A percentile compares a stretch with the other conserved stretches of the same genome.
Conservation (phyloP, 1,140 invertebrate genomes). For the Drosophila nasuta region DNA sequence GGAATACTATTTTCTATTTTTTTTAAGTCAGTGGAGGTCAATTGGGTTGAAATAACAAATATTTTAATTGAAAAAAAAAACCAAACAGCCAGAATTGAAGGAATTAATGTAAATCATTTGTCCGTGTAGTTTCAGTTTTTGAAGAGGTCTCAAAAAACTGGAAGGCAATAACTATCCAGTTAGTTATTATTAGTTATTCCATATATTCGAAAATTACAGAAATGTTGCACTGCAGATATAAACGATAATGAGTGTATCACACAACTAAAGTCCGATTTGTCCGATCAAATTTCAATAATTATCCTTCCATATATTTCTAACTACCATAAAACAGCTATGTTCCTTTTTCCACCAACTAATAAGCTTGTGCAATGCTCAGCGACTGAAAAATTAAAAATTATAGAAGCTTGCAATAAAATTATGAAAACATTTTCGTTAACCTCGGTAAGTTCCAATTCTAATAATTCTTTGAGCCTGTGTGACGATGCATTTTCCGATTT, state of each 20-base stretch:
- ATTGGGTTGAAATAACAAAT: slow-evolving; percentile 6
- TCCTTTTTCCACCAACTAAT: slow-evolving; percentile 28
- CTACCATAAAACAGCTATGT: slow-evolving; percentile 35
- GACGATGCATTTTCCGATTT: slow-evolving; percentile 7
- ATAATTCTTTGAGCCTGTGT: not conserved
- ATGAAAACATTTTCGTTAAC: slow-evolving; percentile 11
- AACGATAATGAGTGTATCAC: slow-evolving; percentile 1
- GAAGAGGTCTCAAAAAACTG: too few relatives aligned
- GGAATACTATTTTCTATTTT: slow-evolving; percentile 38
- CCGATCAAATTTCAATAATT: not conserved
- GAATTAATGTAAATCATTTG: slow-evolving; percentile 21
- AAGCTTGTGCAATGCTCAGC: slow-evolving; percentile 26
- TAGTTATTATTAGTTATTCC: slow-evolving; percentile 7
- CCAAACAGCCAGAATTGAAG: slow-evolving; percentile 21
- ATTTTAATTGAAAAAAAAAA: not conserved
- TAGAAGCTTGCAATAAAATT: not conserved
- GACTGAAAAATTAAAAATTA: slow-evolving; percentile 1
- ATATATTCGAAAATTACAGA: slow-evolving; percentile 31
- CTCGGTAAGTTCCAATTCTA: not conserved
- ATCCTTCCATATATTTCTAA: slow-evolving; percentile 15
- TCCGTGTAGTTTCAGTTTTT: not conserved
- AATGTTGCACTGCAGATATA: slow-evolving; percentile 18
- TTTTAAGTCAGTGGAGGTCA: not conserved
- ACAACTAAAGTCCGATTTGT: too few relatives aligned
- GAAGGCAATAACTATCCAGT: slow-evolving; percentile 14